Conservation (phyloP, 2,797 vertebrate genomes). For the Salmo trutta region DNA sequence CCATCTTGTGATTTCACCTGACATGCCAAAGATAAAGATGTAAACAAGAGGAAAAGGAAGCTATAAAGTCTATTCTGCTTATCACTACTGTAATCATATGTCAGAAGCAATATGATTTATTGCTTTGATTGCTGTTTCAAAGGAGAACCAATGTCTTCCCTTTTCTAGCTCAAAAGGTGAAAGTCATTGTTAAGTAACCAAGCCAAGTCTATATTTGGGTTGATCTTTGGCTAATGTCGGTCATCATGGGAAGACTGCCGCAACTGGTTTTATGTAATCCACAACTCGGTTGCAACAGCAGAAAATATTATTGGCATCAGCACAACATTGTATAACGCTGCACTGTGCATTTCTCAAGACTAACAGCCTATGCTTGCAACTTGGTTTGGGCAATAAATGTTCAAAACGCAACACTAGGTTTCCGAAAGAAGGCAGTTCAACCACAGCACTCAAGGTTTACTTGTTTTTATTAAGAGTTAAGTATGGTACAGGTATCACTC, state of each 20-base stretch:
- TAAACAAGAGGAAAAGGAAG: background rate
- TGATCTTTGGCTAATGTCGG: too few relatives aligned
- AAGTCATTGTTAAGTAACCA: too few relatives aligned
- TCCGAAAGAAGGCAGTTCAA: background rate
- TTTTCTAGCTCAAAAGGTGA: too few relatives aligned
- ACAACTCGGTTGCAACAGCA: background rate
- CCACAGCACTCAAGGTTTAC: background rate
- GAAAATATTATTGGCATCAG: background rate
- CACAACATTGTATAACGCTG: background rate
- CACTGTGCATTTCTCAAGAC: background rate
- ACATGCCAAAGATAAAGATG: too few relatives aligned
- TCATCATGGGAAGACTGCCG: background rate
- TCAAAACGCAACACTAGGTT: too few relatives aligned
- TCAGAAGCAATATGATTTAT: background rate
- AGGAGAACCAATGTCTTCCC: too few relatives aligned
- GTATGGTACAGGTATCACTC: constrained; percentile 32
- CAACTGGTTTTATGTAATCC: too few relatives aligned
- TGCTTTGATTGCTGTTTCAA: too few relatives aligned
- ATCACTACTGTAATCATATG: background rate
- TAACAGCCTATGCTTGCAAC: background rate
- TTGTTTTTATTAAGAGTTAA: constrained; percentile 51
- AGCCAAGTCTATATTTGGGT: too few relatives aligned
- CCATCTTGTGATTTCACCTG: too few relatives aligned
- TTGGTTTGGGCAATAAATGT: background rate
- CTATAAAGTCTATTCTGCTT: background rate